Evolutionary conservation across 1,140 invertebrate species (phyloP), one percentile per base, ranked within the genome.

Genomic region (Caenorhabditis latens): DNA sequence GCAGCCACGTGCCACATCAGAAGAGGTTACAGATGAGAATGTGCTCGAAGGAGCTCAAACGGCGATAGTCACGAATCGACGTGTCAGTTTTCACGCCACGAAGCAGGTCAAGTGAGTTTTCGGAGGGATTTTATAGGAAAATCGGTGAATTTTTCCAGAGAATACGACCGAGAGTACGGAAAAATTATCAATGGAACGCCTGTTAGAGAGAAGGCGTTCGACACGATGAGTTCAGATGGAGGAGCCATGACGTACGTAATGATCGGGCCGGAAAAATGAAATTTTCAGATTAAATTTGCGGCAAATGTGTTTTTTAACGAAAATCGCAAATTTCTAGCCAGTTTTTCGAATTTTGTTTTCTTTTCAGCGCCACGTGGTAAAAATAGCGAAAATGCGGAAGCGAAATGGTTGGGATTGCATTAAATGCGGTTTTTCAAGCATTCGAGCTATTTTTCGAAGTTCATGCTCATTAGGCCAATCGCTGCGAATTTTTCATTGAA

Each of bases 21-120:
- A 19, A n/a, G 55, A 58, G 14, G 9, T 58, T 14, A 14, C n/a
- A 7, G n/a, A n/a, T n/a, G 55, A 58, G 19, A 58, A 14, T 6
- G 55, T 58, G 55, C 1, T 19, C 55, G 19, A 58, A 14, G 19
- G n/a, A 13, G 50, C 16, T 53, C 50, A 9, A 4, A 16, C 50
- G 9, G 50, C 9, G 16, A 9, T n/a, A n/a, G 19, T n/a, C n/a
- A 43, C n/a, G 19, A 79, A 79, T 50, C 46, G 71, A 79, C 43
- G 71, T 9, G 71, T 79, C 71, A 79, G 71, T 46, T 79, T 79
- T 53, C 71, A 79, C 6, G 21, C 50, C 11, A 13, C 24, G 71
- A 79, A 79, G 11, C 71, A 79, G 9, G 46, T 79, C 46, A 50
- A 79, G 71, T 79, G 14, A 79, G 71, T 11, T 11, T 11, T 6